Evolutionary conservation across 1,140 invertebrate species (phyloP), one percentile per base, ranked within the genome.

Genomic region (Musca domestica): DNA sequence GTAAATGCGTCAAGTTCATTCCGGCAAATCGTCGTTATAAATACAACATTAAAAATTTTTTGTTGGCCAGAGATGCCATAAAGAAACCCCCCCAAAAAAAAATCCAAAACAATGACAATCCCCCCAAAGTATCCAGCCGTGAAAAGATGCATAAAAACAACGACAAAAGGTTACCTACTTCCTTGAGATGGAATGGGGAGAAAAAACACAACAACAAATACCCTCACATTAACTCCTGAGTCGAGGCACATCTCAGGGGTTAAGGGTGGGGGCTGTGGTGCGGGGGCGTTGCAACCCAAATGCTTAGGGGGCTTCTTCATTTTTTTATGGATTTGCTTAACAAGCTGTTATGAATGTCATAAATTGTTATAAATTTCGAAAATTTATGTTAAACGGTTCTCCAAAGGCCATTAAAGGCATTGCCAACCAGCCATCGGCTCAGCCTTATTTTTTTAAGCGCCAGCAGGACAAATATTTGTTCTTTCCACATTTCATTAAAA

Each of bases 281-380:
- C 6, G 34, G 34, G 34, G 34, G 34, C 34, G 34, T 41, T 9
- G 12, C 34, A 10, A 7, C 2, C 34, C 34, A 41, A 41, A 41
- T 41, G 34, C 34, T 41, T 12, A 27, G 52, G 23, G n/a, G 23
- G 52, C 52, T 56, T 61, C 27, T 61, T 61, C 27, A 34, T 61
- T 61, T 34, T 61, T 61, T 41, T 41, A 61, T 61, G 56, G 56
- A 61, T 61, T 61, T 61, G 30, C 56, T 61, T 61, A 61, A 61
- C 56, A 61, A 61, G 56, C 56, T 61, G 56, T 61, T 61, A 61
- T 61, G 56, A 61, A 61, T 61, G 56, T 61, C 56, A 27, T 61
- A 61, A 61, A 61, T 61, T 61, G 56, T 61, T 61, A 61, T 61
- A 61, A 61, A 61, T 61, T 41, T 61, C 19, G 56, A 34, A 34